phyloP scores from a whole-genome alignment of 2,888 invertebrate species.

The Atethmia centrago region DNA sequence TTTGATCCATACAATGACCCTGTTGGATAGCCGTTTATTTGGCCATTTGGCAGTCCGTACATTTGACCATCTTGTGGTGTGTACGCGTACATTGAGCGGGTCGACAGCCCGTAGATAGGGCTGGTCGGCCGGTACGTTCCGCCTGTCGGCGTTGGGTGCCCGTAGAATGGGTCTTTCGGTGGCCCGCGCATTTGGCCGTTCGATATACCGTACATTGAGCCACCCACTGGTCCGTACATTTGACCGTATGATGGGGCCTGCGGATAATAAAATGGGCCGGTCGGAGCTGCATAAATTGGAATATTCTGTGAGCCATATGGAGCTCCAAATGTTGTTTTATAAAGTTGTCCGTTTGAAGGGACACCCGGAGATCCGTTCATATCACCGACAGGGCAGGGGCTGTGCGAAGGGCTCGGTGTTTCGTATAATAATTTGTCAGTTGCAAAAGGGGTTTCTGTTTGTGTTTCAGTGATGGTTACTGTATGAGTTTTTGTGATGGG shows the following conservation, averaged over 20 bases:
- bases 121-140: not conserved
- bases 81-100: not conserved
- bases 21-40: not conserved
- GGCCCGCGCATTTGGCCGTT: not conserved
- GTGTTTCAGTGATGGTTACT: not conserved
- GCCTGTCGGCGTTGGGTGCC: too few species aligned
- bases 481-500: not conserved
- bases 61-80: not conserved
- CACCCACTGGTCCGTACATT: not conserved
- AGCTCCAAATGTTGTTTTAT: conserved; percentile 1
- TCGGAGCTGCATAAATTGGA: not conserved
- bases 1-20: not conserved
- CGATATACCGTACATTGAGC: not conserved
- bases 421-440: not conserved
- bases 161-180: too few species aligned
- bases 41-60: too few species aligned
- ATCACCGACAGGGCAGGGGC: not conserved
- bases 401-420: not conserved
- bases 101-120: not conserved
- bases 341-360: not conserved
- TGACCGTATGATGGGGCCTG: not conserved
- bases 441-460: not conserved
- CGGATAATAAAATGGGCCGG: not conserved
- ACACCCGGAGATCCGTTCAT: too few species aligned
- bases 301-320: not conserved